These are phyloP conservation scores for Melipona quadrifasciata DNA, from an alignment of 1,140 invertebrate genomes.

Conservation along the genomic window DNA sequence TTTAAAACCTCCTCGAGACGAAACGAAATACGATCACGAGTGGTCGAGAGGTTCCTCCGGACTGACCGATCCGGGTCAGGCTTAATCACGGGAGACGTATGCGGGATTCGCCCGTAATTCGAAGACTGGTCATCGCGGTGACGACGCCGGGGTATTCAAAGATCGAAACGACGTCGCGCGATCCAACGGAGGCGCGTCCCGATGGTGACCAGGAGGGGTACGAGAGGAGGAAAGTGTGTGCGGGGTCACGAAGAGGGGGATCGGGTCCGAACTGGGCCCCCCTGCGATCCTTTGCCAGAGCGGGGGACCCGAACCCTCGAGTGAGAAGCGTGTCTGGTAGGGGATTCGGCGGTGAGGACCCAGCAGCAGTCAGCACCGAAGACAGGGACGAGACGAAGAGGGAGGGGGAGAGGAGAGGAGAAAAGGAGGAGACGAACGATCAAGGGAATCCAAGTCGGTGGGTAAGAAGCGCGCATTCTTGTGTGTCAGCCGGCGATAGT, in stretches of 20 bases:
- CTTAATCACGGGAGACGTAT: conserved; percentile 67
- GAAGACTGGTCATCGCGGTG: conserved; percentile 77
- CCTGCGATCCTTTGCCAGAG: conserved; percentile 53
- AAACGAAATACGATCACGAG: not conserved
- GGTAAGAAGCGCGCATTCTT: conserved; percentile 76
- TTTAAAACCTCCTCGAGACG: not conserved
- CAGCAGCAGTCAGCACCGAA: not conserved
- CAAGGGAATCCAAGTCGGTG: conserved; percentile 63
- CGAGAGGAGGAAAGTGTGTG: conserved; percentile 6
- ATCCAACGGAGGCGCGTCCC: conserved; percentile 66
- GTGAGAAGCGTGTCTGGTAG: conserved; percentile 26
- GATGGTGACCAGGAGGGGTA: conserved; percentile 26
- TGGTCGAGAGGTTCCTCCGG: not conserved
- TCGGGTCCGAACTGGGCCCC: conserved; percentile 45
- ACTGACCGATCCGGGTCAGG: conserved; percentile 13
- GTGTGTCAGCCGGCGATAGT: conserved; percentile 76
- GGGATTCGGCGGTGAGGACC: conserved; percentile 50
- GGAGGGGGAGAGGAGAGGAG: conserved; percentile 20
- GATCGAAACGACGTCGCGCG: conserved; percentile 73
- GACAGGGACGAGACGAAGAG: not conserved
- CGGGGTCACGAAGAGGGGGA: conserved; percentile 56
- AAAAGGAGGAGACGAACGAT: conserved; percentile 29
- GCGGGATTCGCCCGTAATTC: conserved; percentile 77
- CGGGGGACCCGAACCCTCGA: conserved; percentile 52
- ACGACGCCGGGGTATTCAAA: conserved; percentile 76